Evolutionary conservation across 2,797 vertebrate genomes (phyloP).

Genomic region (Brachyalestes nurse): DNA sequence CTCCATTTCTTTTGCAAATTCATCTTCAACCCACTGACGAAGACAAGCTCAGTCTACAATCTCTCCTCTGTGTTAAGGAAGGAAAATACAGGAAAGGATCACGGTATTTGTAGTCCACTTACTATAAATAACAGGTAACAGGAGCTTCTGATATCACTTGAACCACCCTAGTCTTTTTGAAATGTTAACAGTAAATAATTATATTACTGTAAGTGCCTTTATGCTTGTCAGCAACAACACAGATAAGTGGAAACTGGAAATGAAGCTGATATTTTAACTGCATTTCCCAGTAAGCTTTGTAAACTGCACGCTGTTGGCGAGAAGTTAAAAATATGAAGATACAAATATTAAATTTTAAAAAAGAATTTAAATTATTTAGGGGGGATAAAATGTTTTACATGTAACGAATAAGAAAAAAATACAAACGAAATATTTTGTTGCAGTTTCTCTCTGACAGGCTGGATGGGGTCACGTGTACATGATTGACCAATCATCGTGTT

Average conservation of each 20-base stretch:
- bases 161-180: neutral
- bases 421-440: neutral
- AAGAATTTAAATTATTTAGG: neutral
- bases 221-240: neutral
- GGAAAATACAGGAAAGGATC: conserved; percentile 23
- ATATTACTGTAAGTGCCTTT: neutral
- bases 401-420: neutral
- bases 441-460: neutral
- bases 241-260: neutral
- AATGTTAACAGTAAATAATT: neutral
- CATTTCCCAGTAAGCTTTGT: conserved; percentile 43
- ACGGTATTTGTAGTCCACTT: conserved; percentile 28
- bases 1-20: neutral
- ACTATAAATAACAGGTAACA: neutral
- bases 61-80: neutral
- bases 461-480: conserved; percentile 28
- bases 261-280: conserved; percentile 21
- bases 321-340: neutral
- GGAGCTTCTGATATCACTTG: neutral
- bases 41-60: neutral
- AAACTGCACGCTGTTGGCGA: neutral
- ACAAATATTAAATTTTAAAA: neutral
- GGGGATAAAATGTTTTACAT: neutral
- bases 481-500: conserved; percentile 69
- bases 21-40: neutral